Evolutionary conservation across 2,113 vertebrate species (phyloP), one percentile per base, ranked within the genome.

Genomic region (Peromyscus maniculatus): DNA sequence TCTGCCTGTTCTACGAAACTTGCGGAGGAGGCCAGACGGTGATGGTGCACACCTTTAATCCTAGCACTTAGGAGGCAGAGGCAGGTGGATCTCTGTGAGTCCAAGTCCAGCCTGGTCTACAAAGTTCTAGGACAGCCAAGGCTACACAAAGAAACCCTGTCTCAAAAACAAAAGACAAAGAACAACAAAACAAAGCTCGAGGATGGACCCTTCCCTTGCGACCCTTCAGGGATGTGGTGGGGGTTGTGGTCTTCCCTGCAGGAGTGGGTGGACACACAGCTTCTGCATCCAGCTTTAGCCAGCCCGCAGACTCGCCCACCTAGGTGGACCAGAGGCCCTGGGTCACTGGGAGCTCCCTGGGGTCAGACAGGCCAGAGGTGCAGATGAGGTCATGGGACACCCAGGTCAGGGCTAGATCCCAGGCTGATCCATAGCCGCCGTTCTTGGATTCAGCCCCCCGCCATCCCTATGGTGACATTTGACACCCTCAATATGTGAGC

Each of bases 281-380:
- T 15, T 72, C 43, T 39, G 12, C 22, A 15, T 39, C 7, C 22
- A 72, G 67, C 1, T 15, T 39, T n/a, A 39, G 71, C 3, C 0
- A 33, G 9, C 49, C 2, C 39, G 39, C 21, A 17, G 57, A 26
- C 28, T 55, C 13, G 0, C 26, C 39, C 8, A 22, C 36, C n/a
- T 28, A 36, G 82, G 19, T 7, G 12, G 69, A 33, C 31, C 28
- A 15, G 79, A 66, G 24, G 3, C 4, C 69, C 36, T 49, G 39
- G 62, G 19, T 1, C 6, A 39, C 16, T n/a, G 0, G 28, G 36
- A 49, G 16, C 10, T 46, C 3, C 1, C 1, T 17, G 83, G 1
- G 1, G 26, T 5, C 5, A 46, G 59, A 36, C 5, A 12, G 31
- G 7, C 3, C 33, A 3, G 19, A 43, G 67, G 26, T 64, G 10